A percentile compares a stretch with the other conserved stretches of the same genome.
phyloP scores from a whole-genome alignment of 2,113 vertebrate genomes.

The Argyrosomus japonicus region DNA sequence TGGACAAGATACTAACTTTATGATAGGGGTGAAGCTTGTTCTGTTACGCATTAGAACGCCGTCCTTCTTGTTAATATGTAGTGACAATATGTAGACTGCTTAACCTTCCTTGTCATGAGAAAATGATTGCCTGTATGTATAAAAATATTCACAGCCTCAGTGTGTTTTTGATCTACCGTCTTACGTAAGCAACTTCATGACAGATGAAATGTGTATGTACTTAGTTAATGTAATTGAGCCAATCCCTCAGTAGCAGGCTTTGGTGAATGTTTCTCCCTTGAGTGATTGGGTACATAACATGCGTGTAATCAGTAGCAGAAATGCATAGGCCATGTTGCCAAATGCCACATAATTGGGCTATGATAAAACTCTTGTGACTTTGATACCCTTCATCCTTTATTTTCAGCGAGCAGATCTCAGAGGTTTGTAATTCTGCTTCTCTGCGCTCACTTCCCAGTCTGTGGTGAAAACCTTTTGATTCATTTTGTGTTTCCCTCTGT shows the following conservation, averaged over 20 bases:
- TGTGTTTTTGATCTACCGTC: conserved; percentile 66
- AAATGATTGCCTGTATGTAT: conserved; percentile 53
- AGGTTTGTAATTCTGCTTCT: conserved; percentile 27
- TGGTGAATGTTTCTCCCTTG: conserved; percentile 63
- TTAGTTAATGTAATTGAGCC: conserved; percentile 73
- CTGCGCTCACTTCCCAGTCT: conserved; percentile 45
- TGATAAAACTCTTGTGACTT: conserved; percentile 60
- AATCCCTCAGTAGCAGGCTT: conserved; percentile 72
- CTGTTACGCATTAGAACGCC: conserved; percentile 19
- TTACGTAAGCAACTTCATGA: conserved; percentile 62
- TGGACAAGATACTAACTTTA: conserved; percentile 50
- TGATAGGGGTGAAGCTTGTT: conserved; percentile 38
- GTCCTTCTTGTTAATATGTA: conserved; percentile 52
- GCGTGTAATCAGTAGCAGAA: conserved; percentile 79
- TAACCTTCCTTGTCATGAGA: conserved; percentile 50
- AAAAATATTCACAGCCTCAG: conserved; percentile 51
- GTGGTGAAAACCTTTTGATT: conserved; percentile 45
- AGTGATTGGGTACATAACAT: conserved; percentile 76
- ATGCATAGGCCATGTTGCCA: conserved; percentile 53
- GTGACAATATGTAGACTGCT: conserved; percentile 62
- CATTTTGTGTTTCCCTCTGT: conserved; percentile 73
- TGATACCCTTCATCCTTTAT: conserved; percentile 51
- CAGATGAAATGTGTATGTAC: conserved; percentile 71
- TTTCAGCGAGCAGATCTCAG: conserved; percentile 25
- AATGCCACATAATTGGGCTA: conserved; percentile 44